Evolutionary conservation across 2,888 invertebrate species (phyloP).

Genomic region (Eustalomyia histrio): DNA sequence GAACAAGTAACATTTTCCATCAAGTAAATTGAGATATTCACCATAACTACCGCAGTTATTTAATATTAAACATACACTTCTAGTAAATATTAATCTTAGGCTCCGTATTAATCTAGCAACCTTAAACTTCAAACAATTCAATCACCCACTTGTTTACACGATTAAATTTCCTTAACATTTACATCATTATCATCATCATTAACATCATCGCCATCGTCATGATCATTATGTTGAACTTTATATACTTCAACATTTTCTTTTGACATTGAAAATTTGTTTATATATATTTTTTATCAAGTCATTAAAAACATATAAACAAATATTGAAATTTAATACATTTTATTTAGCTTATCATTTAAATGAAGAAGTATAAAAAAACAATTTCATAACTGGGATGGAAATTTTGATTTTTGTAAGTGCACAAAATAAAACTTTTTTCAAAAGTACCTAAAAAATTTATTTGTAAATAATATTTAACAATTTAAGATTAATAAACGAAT

Average conservation of each 20-base stretch:
- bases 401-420: too few relatives aligned
- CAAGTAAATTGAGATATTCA: neutral
- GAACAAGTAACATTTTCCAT: neutral
- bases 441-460: too few relatives aligned
- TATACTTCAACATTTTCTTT: conserved; percentile 8
- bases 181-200: neutral
- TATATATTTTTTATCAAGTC: conserved; percentile 42
- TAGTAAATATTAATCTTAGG: neutral
- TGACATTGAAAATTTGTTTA: conserved; percentile 59
- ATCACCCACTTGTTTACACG: neutral
- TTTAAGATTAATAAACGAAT: too few relatives aligned
- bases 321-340: conserved; percentile 19
- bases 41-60: neutral
- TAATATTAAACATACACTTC: neutral
- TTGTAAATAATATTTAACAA: too few relatives aligned
- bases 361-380: neutral
- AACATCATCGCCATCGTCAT: neutral
- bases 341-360: conserved; percentile 9
- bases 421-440: too few relatives aligned
- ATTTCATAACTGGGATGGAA: neutral
- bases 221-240: neutral
- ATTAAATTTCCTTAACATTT: neutral
- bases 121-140: conserved; percentile 10
- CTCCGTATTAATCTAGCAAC: neutral
- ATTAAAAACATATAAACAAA: conserved; percentile 33